These are phyloP conservation scores for Paramormyrops hopkinsi DNA, from an alignment of 2,797 vertebrate genomes.

Conservation along the genomic window DNA sequence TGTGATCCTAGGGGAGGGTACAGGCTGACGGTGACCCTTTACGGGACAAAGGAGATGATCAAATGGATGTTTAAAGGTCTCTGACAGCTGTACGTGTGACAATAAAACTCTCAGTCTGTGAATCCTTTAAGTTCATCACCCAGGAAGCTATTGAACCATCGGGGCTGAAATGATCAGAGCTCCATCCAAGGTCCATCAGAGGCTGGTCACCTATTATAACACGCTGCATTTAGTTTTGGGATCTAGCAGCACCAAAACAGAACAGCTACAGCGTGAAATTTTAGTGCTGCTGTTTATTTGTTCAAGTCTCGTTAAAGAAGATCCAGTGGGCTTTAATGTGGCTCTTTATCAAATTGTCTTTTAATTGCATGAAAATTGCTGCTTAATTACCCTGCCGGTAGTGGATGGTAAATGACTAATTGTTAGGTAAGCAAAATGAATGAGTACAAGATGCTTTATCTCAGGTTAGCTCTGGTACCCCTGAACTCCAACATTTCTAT, in stretches of 20 bases:
- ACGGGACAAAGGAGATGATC: neutral
- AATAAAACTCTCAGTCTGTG: neutral
- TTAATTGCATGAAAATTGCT: conserved; percentile 27
- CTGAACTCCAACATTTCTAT: neutral
- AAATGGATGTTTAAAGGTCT: neutral
- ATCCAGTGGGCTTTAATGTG: conserved; percentile 13
- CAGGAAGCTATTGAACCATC: neutral
- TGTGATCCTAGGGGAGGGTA: neutral
- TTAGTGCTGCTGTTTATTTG: neutral
- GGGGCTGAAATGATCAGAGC: neutral
- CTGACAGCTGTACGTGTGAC: neutral
- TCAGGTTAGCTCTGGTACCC: neutral
- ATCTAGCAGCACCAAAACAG: neutral
- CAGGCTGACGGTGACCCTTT: neutral
- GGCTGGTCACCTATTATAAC: neutral
- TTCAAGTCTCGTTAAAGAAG: neutral
- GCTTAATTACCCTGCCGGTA: conserved; percentile 22
- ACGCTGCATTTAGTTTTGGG: neutral
- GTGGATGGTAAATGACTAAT: conserved; percentile 18
- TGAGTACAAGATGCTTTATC: conserved; percentile 7
- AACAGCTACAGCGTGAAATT: neutral
- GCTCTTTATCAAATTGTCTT: conserved; percentile 20
- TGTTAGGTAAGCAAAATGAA: conserved; percentile 17
- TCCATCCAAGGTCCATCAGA: neutral
- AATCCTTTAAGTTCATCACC: neutral